Evolutionary conservation across 2,888 invertebrate genomes (phyloP).

Genomic region (Polymixis flavicincta): DNA sequence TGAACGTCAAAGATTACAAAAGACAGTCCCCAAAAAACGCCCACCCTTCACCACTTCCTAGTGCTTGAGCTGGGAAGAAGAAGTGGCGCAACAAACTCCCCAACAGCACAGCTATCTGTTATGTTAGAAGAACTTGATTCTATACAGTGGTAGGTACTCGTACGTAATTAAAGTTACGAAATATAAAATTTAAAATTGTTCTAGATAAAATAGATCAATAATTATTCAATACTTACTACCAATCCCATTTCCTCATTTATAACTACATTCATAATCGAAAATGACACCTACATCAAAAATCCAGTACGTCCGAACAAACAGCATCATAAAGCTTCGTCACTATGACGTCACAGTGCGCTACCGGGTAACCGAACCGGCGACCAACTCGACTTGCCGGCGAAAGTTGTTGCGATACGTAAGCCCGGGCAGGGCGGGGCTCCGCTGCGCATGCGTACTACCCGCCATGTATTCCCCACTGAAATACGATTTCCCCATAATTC

Average conservation of each 20-base stretch:
- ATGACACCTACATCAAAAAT: conserved; percentile 6
- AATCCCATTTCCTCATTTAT: background rate
- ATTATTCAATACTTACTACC: background rate
- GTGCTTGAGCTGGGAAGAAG: no score
- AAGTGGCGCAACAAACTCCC: no score
- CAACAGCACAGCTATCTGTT: no score
- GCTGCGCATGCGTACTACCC: conserved; percentile 79
- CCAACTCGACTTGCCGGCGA: conserved; percentile 52
- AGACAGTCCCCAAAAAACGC: no score
- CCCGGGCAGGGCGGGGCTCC: conserved; percentile 87
- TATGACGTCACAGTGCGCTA: conserved; percentile 54
- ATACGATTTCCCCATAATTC: conserved; percentile 77
- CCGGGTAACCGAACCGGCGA: conserved; percentile 60
- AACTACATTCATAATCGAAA: background rate
- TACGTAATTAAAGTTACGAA: no score
- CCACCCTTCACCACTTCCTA: no score
- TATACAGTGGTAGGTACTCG: no score
- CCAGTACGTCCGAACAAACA: conserved; percentile 38
- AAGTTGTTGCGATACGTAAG: conserved; percentile 62
- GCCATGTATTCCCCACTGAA: conserved; percentile 59
- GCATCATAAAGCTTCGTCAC: conserved; percentile 37
- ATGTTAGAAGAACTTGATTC: no score
- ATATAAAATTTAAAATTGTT: no score
- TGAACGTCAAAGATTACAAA: no score
- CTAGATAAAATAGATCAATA: no score